Evolutionary conservation across 2,888 invertebrate species (phyloP).

Genomic region (Drosophila mimica): DNA sequence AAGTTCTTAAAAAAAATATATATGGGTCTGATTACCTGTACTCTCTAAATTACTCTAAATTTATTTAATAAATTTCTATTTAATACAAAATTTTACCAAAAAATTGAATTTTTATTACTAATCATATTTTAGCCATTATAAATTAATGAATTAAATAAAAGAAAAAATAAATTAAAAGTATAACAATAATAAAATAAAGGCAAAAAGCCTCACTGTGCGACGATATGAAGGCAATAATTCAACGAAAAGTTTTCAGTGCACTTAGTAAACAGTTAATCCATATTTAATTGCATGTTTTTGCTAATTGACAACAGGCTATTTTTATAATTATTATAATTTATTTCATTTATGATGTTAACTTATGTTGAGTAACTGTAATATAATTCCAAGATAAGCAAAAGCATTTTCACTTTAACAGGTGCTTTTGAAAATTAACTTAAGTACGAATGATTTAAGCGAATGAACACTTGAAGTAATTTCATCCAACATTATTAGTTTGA

Average conservation of each 20-base stretch:
- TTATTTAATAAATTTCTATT: background rate
- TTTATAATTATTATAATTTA: background rate
- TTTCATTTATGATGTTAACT: background rate
- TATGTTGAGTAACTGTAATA: background rate
- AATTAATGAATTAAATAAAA: too few relatives aligned
- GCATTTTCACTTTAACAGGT: background rate
- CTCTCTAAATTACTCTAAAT: background rate
- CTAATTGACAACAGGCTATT: background rate
- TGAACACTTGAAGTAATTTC: background rate
- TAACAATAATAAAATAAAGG: too few relatives aligned
- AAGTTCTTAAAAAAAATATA: too few relatives aligned
- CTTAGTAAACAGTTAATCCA: background rate
- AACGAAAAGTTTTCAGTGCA: background rate
- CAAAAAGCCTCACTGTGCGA: background rate
- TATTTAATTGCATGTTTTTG: background rate
- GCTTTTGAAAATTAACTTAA: background rate
- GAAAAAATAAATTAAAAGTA: too few relatives aligned
- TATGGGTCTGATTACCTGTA: too few relatives aligned
- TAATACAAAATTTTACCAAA: too few relatives aligned
- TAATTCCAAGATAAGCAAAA: background rate
- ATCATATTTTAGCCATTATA: too few relatives aligned
- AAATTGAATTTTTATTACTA: too few relatives aligned
- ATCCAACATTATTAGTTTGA: background rate
- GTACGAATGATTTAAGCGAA: background rate
- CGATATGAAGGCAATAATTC: conserved; percentile 1